phyloP scores from a whole-genome alignment of 2,888 invertebrate species.

The Acanthacorydalis orientalis region DNA sequence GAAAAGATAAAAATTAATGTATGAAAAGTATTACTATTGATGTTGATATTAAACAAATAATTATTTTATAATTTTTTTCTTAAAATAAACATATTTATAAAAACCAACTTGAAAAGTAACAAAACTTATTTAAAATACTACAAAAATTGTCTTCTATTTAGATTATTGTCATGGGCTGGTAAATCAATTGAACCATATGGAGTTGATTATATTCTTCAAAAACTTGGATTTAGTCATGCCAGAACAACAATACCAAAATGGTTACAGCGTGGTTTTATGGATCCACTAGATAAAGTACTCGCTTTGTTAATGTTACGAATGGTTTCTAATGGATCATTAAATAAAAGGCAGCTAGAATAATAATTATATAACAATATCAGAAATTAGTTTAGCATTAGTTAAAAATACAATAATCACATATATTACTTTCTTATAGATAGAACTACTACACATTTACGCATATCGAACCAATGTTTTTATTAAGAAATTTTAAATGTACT shows the following conservation, averaged over 20 bases:
- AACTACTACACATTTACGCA: too few species aligned
- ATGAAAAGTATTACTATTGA: too few species aligned
- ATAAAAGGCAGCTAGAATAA: conserved; percentile 3
- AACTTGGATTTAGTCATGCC: conserved; percentile 93
- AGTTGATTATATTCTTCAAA: conserved; percentile 94
- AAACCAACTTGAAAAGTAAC: neutral
- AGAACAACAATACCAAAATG: conserved; percentile 98
- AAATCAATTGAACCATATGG: conserved; percentile 97
- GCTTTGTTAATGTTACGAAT: conserved; percentile 62
- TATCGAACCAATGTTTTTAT: too few species aligned
- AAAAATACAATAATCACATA: too few species aligned
- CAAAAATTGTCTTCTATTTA: conserved; percentile 16
- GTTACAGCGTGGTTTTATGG: conserved; percentile 96
- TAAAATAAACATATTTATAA: neutral
- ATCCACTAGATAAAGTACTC: conserved; percentile 85
- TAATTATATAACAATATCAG: too few species aligned
- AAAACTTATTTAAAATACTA: neutral
- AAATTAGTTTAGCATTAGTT: too few species aligned
- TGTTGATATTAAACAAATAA: too few species aligned
- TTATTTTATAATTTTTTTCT: too few species aligned
- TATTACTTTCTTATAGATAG: too few species aligned
- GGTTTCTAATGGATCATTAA: conserved; percentile 25
- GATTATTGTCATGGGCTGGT: conserved; percentile 74
- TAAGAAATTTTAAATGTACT: too few species aligned
- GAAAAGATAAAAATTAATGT: too few species aligned